phyloP scores from a whole-genome alignment of 2,113 vertebrate species.

The Hydrochoerus hydrochaeris region DNA sequence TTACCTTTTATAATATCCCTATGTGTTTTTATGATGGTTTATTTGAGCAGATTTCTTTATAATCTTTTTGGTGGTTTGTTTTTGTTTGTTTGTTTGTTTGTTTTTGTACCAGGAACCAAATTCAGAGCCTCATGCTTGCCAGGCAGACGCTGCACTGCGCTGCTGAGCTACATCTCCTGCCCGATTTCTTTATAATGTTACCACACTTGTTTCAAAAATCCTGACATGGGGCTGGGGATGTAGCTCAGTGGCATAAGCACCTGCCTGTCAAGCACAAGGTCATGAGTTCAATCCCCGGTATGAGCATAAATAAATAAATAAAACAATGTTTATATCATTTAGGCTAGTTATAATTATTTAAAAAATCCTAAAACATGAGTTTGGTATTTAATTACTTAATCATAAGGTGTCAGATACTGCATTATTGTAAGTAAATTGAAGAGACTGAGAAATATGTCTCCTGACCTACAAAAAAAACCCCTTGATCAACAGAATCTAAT shows the following conservation, averaged over 20 bases:
- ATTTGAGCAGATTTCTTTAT: slow-evolving; percentile 2
- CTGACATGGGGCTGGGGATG: too few species aligned
- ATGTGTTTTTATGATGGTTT: slow-evolving; percentile 7
- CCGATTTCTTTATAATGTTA: slow-evolving; percentile 1
- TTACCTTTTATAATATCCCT: neutral
- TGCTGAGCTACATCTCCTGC: too few species aligned
- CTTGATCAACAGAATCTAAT: neutral
- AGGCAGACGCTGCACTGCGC: too few species aligned
- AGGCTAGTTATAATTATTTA: too few species aligned
- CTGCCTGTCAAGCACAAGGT: too few species aligned
- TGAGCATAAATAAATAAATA: too few species aligned
- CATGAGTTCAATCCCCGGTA: too few species aligned
- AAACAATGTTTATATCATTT: too few species aligned
- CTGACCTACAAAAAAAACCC: neutral
- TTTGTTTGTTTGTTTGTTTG: too few species aligned
- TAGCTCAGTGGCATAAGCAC: too few species aligned
- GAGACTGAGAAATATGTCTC: neutral
- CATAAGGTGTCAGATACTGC: neutral
- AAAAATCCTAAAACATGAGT: slow-evolving; percentile 2
- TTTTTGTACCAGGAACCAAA: too few species aligned
- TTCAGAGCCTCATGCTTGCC: too few species aligned
- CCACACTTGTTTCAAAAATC: slow-evolving; percentile 19
- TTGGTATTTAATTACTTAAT: slow-evolving; percentile 4
- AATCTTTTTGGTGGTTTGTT: neutral
- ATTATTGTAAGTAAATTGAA: slow-evolving; percentile 23